These are phyloP conservation scores for Catharus bicknelli DNA, from an alignment of 2,113 vertebrate species.

Conservation along the genomic window DNA sequence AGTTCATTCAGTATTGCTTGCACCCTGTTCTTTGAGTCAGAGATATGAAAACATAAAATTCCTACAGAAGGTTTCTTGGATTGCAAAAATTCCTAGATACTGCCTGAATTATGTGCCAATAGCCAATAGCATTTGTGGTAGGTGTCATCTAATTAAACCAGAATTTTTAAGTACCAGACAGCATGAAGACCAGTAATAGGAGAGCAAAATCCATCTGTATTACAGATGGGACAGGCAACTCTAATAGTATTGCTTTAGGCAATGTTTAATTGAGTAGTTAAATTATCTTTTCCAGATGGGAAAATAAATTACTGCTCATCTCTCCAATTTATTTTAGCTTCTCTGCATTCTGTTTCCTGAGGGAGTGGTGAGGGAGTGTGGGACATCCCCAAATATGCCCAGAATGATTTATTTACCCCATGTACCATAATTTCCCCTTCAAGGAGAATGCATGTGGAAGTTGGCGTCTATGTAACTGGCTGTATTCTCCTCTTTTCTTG, in stretches of 20 bases:
- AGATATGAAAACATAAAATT: conserved; percentile 2
- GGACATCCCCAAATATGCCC: neutral
- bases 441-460: neutral
- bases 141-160: conserved; percentile 53
- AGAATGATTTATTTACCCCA: neutral
- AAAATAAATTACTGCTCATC: conserved; percentile 64
- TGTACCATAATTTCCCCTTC: neutral
- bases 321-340: conserved; percentile 49
- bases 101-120: conserved; percentile 38
- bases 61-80: conserved; percentile 36
- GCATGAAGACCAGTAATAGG: conserved; percentile 45
- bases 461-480: neutral
- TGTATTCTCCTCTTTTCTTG: neutral
- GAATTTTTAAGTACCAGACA: conserved; percentile 57
- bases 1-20: neutral
- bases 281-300: conserved; percentile 56
- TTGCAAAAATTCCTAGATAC: conserved; percentile 43
- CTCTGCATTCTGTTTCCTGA: conserved; percentile 38
- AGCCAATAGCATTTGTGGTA: conserved; percentile 20
- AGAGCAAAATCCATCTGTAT: conserved; percentile 48
- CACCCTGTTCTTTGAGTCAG: neutral
- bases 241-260: conserved; percentile 46
- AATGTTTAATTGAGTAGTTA: conserved; percentile 67
- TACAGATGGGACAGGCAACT: conserved; percentile 45
- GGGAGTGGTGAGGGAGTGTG: neutral